Conservation (phyloP, 2,113 vertebrate genomes). For the Amblyornis subalaris region DNA sequence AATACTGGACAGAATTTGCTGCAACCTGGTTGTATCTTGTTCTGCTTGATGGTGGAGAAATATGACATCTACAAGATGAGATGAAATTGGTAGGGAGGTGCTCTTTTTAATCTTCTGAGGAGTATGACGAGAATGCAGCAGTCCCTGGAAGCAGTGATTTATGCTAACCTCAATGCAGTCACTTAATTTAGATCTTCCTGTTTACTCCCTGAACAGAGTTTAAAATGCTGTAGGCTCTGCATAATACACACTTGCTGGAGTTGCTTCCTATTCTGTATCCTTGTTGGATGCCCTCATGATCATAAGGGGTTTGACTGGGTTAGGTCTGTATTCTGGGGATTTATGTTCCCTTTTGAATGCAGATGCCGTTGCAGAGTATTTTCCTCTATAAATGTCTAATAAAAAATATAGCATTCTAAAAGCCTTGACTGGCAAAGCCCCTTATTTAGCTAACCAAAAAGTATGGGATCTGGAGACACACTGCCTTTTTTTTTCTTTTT, state of each 20-base stretch:
- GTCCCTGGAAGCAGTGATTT: background rate
- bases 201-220: background rate
- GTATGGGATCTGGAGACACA: background rate
- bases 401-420: background rate
- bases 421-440: background rate
- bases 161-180: background rate
- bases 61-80: background rate
- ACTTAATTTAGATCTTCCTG: background rate
- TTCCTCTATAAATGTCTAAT: background rate
- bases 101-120: background rate
- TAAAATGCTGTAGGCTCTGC: background rate
- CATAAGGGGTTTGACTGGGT: background rate
- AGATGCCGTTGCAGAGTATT: background rate
- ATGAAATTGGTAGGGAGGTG: background rate
- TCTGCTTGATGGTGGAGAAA: background rate
- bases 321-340: background rate
- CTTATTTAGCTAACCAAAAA: background rate
- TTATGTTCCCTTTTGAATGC: background rate
- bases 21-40: background rate
- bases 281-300: background rate
- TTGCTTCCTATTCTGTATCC: background rate
- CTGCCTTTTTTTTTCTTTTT: background rate
- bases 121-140: background rate
- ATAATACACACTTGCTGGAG: background rate
- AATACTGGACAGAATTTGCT: background rate